Conservation (phyloP, 2,888 invertebrate genomes). For the Anaspis maculata region DNA sequence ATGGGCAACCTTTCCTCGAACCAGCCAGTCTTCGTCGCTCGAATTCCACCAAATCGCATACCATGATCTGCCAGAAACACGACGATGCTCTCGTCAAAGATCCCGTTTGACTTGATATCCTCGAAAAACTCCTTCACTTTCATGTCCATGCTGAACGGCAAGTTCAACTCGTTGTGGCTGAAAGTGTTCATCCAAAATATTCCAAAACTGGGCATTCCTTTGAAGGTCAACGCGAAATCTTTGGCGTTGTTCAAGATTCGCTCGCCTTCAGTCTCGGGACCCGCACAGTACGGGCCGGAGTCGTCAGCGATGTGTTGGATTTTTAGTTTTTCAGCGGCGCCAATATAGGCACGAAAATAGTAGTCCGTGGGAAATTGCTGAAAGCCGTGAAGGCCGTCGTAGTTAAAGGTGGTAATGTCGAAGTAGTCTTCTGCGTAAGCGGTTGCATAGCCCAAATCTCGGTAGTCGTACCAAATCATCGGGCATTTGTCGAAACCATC, state of each 20-base stretch:
- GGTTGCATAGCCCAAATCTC: constrained; percentile 35
- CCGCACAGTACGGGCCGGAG: constrained; percentile 46
- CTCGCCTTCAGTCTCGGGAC: constrained; percentile 56
- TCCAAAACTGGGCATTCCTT: constrained; percentile 58
- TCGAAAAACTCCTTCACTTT: constrained; percentile 52
- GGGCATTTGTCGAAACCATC: constrained; percentile 61
- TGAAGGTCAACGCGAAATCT: constrained; percentile 57
- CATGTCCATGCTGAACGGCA: constrained; percentile 58
- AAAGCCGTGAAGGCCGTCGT: constrained; percentile 61
- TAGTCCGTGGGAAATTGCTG: constrained; percentile 68
- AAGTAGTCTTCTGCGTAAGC: constrained; percentile 67
- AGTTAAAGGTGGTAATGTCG: constrained; percentile 65
- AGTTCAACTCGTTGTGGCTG: constrained; percentile 62
- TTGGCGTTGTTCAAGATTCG: constrained; percentile 60
- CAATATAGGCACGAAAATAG: constrained; percentile 65
- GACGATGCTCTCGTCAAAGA: constrained; percentile 57
- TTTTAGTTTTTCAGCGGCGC: constrained; percentile 55
- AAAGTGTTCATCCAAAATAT: constrained; percentile 74
- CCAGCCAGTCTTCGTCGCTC: constrained; percentile 4
- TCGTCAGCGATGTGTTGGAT: constrained; percentile 20
- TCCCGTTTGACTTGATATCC: constrained; percentile 50
- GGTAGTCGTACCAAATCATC: constrained; percentile 71
- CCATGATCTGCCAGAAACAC: constrained; percentile 47
- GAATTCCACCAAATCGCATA: constrained; percentile 4
- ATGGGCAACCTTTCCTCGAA: constrained; percentile 6